Conservation (phyloP, 1,140 invertebrate genomes). For the Vanessa atalanta region DNA sequence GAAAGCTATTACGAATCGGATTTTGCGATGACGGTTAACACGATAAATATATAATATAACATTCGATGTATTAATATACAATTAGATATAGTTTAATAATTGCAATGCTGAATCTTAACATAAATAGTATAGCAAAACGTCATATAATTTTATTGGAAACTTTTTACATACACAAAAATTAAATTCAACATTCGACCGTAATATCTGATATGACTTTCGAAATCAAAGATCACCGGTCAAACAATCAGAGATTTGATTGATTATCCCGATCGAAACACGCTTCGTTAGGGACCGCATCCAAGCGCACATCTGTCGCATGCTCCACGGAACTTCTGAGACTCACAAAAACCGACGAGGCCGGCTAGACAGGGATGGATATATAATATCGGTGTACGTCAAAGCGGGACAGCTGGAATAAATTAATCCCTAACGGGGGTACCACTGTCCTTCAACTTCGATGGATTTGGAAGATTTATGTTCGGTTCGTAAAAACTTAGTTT, state of each 20-base stretch:
- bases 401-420: constrained; percentile 54
- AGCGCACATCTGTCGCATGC: constrained; percentile 77
- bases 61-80: no score
- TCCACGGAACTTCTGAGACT: constrained; percentile 72
- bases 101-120: no score
- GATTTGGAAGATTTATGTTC: constrained; percentile 57
- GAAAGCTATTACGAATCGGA: no score
- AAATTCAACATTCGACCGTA: constrained; percentile 6
- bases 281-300: constrained; percentile 75
- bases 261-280: constrained; percentile 73
- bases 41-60: no score
- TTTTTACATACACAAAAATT: constrained; percentile 6
- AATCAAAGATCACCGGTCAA: constrained; percentile 65
- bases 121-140: background rate
- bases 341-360: constrained; percentile 71
- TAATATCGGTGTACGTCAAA: constrained; percentile 38
- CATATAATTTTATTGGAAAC: background rate
- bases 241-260: constrained; percentile 77
- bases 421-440: constrained; percentile 58
- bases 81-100: no score
- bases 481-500: constrained; percentile 48
- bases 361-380: constrained; percentile 55
- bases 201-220: constrained; percentile 46
- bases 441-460: constrained; percentile 61
- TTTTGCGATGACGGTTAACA: no score